Evolutionary conservation across 2,113 vertebrate species (phyloP).

Genomic region (Phrynosoma platyrhinos): DNA sequence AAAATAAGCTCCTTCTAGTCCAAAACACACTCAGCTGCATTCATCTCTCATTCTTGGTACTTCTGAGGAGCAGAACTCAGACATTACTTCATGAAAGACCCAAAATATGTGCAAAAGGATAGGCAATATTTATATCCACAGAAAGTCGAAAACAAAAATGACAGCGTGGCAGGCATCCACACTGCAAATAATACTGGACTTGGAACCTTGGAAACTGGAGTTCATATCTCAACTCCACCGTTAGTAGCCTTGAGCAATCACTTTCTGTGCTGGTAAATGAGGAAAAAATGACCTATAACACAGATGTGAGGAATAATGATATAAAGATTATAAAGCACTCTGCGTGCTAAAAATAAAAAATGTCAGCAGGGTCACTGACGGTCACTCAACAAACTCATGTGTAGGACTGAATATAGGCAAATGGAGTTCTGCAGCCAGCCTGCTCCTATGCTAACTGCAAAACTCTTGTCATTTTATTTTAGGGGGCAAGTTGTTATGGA

Average conservation of each 20-base stretch:
- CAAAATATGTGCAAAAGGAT: not conserved
- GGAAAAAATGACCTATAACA: not conserved
- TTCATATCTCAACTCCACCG: conserved; percentile 7
- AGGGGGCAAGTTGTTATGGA: not conserved
- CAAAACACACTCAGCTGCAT: too few relatives aligned
- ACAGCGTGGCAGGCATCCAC: not conserved
- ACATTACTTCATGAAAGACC: not conserved
- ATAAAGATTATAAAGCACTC: conserved; percentile 10
- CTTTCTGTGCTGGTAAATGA: not conserved
- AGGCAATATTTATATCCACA: not conserved
- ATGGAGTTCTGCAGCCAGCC: not conserved
- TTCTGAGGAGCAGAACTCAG: too few relatives aligned
- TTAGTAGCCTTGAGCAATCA: not conserved
- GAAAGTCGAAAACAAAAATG: not conserved
- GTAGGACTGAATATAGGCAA: not conserved
- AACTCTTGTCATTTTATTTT: not conserved
- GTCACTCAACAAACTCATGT: not conserved
- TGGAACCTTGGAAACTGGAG: not conserved
- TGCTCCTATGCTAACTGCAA: not conserved
- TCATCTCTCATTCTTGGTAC: too few relatives aligned
- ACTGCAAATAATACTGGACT: not conserved
- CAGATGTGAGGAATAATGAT: conserved; percentile 5
- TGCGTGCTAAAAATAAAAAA: not conserved
- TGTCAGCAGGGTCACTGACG: not conserved
- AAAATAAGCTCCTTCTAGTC: too few relatives aligned